Base-by-base conservation (phyloP, 1,140 invertebrate genomes). In the Nylanderia fulva region DNA sequence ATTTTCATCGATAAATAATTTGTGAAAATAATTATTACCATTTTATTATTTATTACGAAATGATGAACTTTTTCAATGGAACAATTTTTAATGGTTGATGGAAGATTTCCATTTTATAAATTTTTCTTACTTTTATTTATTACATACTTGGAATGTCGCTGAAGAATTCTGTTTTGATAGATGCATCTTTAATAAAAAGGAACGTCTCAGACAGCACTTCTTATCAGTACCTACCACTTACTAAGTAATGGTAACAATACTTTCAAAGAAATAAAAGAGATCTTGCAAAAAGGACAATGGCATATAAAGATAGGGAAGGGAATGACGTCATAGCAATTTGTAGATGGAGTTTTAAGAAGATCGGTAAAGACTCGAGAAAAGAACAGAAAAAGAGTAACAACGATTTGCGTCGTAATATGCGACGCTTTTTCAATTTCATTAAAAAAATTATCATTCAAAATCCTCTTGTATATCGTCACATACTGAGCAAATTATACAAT, bases 291-390 rank as follows among this genome's bases (percentile, higher is more conserved):
- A 72, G 39, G 9, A 76, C 15, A 15, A 75, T 63, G 13, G 45
- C 27, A 18, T 27, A 48, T 63, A 84, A 75, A 63, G n/a, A 84
- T 75, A 75, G 9, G 18, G 80, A 84, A 63, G 45, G 39, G 0
- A 52, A 63, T 76, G 42, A 75, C 71, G 29, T 76, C 71, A 56
- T 18, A 29, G 64, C 52, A 58, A 71, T 72, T 27, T 72, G n/a
- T 58, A 24, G 27, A 82, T 82, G 5, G 24, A 71, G 15, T 18
- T 8, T 64, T 64, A 64, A 77, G 5, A 15, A 27, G 15, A 48
- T 18, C 9, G 29, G 18, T 1, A 66, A 48, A 45, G 27, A n/a
- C 18, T 42, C 18, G 11, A 8, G 11, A 7, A 33, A 24, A 21
- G 13, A 11, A 42, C 27, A 56, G 42, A 68, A 13, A 68, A 7